A percentile compares a stretch with the other conserved stretches of the same genome.
These are phyloP conservation scores for Clytia hemisphaerica DNA, from an alignment of 30 jellyfish, hydroid and myxozoan genomes.

Conservation along the genomic window DNA sequence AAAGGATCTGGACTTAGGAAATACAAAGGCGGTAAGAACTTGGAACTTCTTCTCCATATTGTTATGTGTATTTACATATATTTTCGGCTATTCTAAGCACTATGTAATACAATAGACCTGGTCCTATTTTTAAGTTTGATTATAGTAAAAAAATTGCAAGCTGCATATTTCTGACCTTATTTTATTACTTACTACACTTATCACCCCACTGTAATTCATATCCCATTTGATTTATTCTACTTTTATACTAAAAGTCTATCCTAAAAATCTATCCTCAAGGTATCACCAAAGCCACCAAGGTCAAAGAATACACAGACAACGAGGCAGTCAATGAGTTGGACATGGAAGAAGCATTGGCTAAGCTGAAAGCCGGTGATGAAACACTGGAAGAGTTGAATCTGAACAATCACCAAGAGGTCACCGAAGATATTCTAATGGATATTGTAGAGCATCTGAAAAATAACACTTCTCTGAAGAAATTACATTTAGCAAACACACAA, in stretches of 20 bases:
- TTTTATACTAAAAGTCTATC: no score
- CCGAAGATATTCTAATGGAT: conserved; percentile 35
- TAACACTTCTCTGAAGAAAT: conserved; percentile 36
- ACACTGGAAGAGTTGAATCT: conserved; percentile 60
- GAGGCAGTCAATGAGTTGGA: conserved; percentile 83
- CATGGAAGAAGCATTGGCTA: conserved; percentile 53
- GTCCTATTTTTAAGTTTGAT: neutral
- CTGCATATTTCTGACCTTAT: neutral
- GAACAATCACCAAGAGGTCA: conserved; percentile 79
- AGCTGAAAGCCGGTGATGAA: conserved; percentile 45
- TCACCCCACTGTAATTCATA: neutral
- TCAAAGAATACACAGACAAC: conserved; percentile 66
- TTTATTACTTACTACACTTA: neutral
- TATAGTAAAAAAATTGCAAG: neutral
- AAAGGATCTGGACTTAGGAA: conserved; percentile 85
- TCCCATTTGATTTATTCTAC: no score
- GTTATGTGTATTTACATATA: neutral
- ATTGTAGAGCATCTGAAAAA: conserved; percentile 49
- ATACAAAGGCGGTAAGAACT: conserved; percentile 72
- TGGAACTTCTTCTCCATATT: neutral
- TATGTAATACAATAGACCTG: neutral
- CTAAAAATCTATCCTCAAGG: conserved; percentile 47
- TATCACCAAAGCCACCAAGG: conserved; percentile 56
- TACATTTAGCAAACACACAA: conserved; percentile 64
- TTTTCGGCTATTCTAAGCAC: neutral